phyloP scores from a whole-genome alignment of 1,140 invertebrate species.

The Papilio polytes region DNA sequence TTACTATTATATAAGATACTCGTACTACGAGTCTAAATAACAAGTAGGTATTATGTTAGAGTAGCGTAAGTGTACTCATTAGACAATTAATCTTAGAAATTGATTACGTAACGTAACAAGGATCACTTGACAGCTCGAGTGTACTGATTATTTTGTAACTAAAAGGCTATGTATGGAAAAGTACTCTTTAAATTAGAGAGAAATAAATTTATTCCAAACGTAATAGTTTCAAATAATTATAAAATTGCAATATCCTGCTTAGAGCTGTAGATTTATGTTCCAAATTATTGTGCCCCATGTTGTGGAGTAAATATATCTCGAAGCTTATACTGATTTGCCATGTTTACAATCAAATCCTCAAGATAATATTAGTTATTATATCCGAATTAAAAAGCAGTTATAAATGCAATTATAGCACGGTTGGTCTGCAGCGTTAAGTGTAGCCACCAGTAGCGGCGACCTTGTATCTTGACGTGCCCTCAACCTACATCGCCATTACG shows the following conservation, averaged over 20 bases:
- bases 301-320: neutral
- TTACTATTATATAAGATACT: neutral
- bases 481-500: slow-evolving; percentile 22
- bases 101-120: slow-evolving; percentile 10
- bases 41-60: neutral
- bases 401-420: neutral
- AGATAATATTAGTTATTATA: neutral
- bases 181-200: neutral
- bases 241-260: neutral
- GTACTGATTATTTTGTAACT: neutral
- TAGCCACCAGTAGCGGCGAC: slow-evolving; percentile 18
- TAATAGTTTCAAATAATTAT: neutral
- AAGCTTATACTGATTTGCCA: neutral
- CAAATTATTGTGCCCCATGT: neutral
- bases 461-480: slow-evolving; percentile 21
- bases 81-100: slow-evolving; percentile 9
- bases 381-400: neutral
- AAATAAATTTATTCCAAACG: neutral
- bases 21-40: neutral
- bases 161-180: neutral
- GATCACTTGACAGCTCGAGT: neutral
- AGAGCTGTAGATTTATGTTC: neutral
- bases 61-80: neutral
- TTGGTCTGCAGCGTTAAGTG: slow-evolving; percentile 27
- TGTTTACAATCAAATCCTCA: neutral